Evolutionary conservation across 2,797 vertebrate genomes (phyloP), one percentile per base, ranked within the genome.

Genomic region (Onychomys torridus): DNA sequence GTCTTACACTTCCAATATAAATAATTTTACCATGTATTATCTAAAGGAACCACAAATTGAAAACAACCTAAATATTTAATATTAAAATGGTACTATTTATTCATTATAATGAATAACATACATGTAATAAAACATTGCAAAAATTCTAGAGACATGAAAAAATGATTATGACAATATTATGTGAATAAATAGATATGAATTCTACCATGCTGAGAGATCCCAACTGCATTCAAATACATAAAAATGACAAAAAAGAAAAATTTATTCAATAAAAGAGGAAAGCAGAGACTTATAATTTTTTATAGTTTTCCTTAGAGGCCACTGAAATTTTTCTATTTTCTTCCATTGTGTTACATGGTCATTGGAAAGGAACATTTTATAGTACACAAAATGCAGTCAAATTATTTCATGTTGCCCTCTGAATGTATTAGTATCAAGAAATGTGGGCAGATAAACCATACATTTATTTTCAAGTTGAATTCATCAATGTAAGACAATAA

Each of bases 31-130:
- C 43, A 65, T 59, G 9, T 21, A 1, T 59, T 94, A 85, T 34
- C 63, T 90, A 71, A 77, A 69, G 67, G 29, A 93, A 14, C 67
- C 21, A 90, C 16, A 93, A 63, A 76, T 29, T n/a, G 0, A 88
- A 90, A 94, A 76, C n/a, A 87, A 86, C 6, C 8, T 76, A 79
- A 96, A 76, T 25, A 14, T 55, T 25, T 79, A 91, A 81, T 40
- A 7, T 17, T 94, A 3, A 69, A 91, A 23, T 91, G 40, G 95
- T 89, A 37, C 27, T 86, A 5, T 92, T 78, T 93, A 46, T 29
- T 81, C 19, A 23, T 40, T 87, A 23, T 37, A 57, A 86, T 11
- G 7, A 91, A 55, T 75, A 65, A 78, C 49, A 55, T 7, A 46
- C 1, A 59, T 43, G 3, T 49, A 90, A 67, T 88, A 17, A 75